Percentiles rank a stretch among this genome's conserved stretches.
Conservation (phyloP, 2,797 vertebrate genomes). For the Karalla daura region DNA sequence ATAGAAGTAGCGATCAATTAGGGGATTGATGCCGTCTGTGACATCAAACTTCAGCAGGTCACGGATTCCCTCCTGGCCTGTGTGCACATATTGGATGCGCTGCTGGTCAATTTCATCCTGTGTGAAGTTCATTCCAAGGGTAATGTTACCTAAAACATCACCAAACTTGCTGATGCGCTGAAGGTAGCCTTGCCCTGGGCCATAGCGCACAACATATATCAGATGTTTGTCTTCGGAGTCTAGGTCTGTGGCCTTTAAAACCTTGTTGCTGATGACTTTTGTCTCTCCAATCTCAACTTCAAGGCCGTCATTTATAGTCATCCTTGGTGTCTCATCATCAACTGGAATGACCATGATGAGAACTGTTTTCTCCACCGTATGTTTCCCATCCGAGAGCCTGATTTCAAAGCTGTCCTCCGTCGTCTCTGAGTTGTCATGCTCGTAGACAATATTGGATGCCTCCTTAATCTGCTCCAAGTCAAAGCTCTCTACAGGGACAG, state of each 20-base stretch:
- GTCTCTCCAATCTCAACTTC: conserved; percentile 88
- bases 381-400: conserved; percentile 86
- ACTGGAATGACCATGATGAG: conserved; percentile 87
- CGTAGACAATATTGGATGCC: conserved; percentile 88
- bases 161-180: conserved; percentile 84
- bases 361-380: conserved; percentile 85
- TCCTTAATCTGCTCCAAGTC: conserved; percentile 88
- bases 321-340: conserved; percentile 89
- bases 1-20: conserved; percentile 89
- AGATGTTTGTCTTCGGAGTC: conserved; percentile 89
- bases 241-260: conserved; percentile 90
- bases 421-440: conserved; percentile 91
- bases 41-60: conserved; percentile 92
- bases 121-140: conserved; percentile 90
- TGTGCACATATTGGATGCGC: conserved; percentile 88
- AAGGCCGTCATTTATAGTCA: conserved; percentile 88
- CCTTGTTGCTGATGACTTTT: conserved; percentile 84
- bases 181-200: conserved; percentile 87
- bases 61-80: conserved; percentile 86
- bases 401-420: conserved; percentile 90
- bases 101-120: conserved; percentile 89
- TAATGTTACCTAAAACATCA: conserved; percentile 84
- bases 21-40: conserved; percentile 89
- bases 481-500: conserved; percentile 81
- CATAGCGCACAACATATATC: conserved; percentile 84